Conservation (phyloP, 2,797 vertebrate species). For the Neomorphus geoffroyi region DNA sequence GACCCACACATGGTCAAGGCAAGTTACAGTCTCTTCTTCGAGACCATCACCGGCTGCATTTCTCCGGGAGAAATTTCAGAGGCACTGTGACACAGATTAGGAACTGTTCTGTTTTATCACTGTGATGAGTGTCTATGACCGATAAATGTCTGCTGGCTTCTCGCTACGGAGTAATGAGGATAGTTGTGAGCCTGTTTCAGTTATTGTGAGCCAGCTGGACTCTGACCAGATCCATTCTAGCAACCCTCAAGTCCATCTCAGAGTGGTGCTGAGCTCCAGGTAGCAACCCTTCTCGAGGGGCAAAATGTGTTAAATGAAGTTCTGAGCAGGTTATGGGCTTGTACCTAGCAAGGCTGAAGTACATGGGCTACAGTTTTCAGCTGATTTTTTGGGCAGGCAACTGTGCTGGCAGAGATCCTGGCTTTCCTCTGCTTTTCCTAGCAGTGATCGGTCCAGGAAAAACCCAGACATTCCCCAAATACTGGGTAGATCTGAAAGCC, state of each 20-base stretch:
- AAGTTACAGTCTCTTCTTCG: background rate
- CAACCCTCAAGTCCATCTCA: background rate
- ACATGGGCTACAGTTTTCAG: background rate
- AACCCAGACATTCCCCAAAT: background rate
- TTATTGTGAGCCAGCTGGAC: background rate
- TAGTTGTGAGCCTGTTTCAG: background rate
- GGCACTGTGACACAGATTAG: accelerated
- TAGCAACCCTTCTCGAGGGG: background rate
- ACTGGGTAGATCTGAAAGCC: background rate
- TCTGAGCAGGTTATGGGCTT: background rate
- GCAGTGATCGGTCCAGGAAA: background rate
- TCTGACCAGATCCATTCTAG: background rate
- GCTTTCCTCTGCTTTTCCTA: background rate
- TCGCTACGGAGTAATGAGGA: background rate
- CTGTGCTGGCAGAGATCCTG: background rate
- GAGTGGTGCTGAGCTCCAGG: background rate
- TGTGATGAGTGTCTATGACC: background rate
- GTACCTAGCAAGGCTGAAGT: background rate
- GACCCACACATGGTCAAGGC: too few species aligned
- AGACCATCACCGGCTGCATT: accelerated
- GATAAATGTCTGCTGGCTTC: background rate
- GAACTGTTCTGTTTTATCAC: background rate
- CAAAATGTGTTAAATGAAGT: background rate
- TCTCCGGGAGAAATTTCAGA: background rate
- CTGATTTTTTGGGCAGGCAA: background rate